Evolutionary conservation across 2,888 invertebrate genomes (phyloP).

Genomic region (Acrobasis consociella): DNA sequence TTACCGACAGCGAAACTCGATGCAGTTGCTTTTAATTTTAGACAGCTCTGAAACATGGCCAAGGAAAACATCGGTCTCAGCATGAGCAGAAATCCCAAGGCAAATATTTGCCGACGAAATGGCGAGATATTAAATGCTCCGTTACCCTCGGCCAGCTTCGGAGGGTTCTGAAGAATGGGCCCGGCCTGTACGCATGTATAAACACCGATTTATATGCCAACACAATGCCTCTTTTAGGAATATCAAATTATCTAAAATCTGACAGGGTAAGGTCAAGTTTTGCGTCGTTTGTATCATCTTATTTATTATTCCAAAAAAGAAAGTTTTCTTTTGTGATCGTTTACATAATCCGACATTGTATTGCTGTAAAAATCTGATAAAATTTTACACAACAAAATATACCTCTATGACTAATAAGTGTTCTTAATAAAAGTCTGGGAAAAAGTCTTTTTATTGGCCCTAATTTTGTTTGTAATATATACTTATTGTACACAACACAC

Average conservation of each 20-base stretch:
- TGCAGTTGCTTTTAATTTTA: conserved; percentile 4
- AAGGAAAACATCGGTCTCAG: conserved; percentile 44
- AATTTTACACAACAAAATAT: too few relatives aligned
- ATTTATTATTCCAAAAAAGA: background rate
- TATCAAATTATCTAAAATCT: conserved; percentile 47
- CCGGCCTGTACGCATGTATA: conserved; percentile 46
- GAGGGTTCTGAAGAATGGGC: conserved; percentile 56
- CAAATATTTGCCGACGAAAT: conserved; percentile 63
- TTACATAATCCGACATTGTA: too few relatives aligned
- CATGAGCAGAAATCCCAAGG: conserved; percentile 46
- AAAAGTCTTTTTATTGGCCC: too few relatives aligned
- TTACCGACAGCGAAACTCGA: background rate
- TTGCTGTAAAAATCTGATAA: too few relatives aligned
- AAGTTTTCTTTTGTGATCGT: background rate
- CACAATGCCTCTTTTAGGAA: conserved; percentile 48
- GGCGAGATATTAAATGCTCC: conserved; percentile 47
- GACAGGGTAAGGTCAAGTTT: conserved; percentile 34
- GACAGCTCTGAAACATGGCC: conserved; percentile 16
- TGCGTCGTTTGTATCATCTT: conserved; percentile 4
- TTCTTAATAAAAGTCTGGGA: too few relatives aligned
- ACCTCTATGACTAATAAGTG: too few relatives aligned
- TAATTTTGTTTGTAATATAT: too few relatives aligned
- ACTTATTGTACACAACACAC: too few relatives aligned
- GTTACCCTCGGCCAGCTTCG: conserved; percentile 42
- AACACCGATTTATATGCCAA: conserved; percentile 47